Evolutionary conservation across 2,888 invertebrate genomes (phyloP).

Genomic region (Euplexia lucipara): DNA sequence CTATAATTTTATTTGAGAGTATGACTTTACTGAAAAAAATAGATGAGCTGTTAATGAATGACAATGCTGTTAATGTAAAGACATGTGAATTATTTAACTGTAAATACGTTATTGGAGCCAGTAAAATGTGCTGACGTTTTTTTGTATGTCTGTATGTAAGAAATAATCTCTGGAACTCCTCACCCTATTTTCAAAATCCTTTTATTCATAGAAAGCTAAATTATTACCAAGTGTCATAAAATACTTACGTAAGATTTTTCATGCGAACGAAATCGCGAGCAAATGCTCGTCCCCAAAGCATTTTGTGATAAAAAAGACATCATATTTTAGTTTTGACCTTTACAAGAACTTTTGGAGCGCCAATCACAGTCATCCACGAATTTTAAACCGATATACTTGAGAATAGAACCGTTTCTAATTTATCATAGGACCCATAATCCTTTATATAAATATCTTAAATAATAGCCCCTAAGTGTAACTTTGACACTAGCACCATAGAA

Average conservation of each 20-base stretch:
- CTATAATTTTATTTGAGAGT: not conserved
- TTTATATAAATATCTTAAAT: conserved; percentile 53
- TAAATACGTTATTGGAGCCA: not conserved
- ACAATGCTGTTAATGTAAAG: not conserved
- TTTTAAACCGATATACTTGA: conserved; percentile 33
- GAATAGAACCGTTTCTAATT: conserved; percentile 45
- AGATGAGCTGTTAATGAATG: too few species aligned
- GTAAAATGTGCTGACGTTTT: too few species aligned
- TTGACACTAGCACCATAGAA: conserved; percentile 45
- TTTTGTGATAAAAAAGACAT: not conserved
- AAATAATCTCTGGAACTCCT: too few species aligned
- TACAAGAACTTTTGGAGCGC: not conserved
- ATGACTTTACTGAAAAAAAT: not conserved
- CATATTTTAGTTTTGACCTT: not conserved
- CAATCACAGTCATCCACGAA: conserved; percentile 7
- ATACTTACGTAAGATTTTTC: too few species aligned
- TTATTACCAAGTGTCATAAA: too few species aligned
- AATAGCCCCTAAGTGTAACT: conserved; percentile 44
- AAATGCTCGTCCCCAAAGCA: too few species aligned
- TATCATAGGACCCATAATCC: conserved; percentile 35
- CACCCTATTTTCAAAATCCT: too few species aligned
- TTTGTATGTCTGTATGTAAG: too few species aligned
- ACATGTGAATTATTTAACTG: not conserved
- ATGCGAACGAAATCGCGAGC: too few species aligned
- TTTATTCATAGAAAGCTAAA: too few species aligned